Base-by-base conservation (phyloP, 2,113 vertebrate species). In the Oncorhynchus tshawytscha region DNA sequence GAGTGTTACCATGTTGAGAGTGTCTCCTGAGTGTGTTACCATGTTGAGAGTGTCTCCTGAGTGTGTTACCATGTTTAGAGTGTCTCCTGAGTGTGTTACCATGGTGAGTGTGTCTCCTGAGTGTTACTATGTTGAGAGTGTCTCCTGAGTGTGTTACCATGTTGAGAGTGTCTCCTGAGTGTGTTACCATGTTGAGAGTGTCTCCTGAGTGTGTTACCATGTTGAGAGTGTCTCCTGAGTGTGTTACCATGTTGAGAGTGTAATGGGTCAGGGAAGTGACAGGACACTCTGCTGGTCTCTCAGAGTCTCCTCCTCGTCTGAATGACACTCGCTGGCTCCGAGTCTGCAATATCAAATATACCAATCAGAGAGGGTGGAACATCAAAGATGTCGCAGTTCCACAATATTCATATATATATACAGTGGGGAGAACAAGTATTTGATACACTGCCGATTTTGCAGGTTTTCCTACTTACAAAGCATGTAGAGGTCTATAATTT, bases 201-300 rank as follows among this genome's bases (percentile, higher is more conserved):
- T 31, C 4, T 31, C 31, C 31, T 16, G 54, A 18, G 54, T 5
- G 27, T 27, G 27, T 27, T 27, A 27, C 27, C 27, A 27, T 27
- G 27, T 27, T 27, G 27, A 27, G 51, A 31, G 29, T 31, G 29
- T 31, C 4, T 31, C 29, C 4, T 18, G 51, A 15, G 51, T 18
- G 51, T 18, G 51, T 18, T 31, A 31, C 29, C 71, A 29, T 13
- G 65, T 20, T 48, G 12, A 11, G 16, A 11, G 15, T 59, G 39
- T 25, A 1, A 54, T 4, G n/a, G 54, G 15, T 93, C 91, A 95
- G 16, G 82, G 90, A 57, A 96, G 81, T 6, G 82, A 88, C 73
- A 93, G 83, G 74, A 95, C 94, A 78, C 93, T 90, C 77, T 85
- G 88, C 11, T 71, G 91, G 81, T 95, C 95, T 82, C 88, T 87